Percentiles rank a stretch among this genome's conserved stretches.
Conservation (phyloP, 2,888 invertebrate species). For the Hedya salicella region DNA sequence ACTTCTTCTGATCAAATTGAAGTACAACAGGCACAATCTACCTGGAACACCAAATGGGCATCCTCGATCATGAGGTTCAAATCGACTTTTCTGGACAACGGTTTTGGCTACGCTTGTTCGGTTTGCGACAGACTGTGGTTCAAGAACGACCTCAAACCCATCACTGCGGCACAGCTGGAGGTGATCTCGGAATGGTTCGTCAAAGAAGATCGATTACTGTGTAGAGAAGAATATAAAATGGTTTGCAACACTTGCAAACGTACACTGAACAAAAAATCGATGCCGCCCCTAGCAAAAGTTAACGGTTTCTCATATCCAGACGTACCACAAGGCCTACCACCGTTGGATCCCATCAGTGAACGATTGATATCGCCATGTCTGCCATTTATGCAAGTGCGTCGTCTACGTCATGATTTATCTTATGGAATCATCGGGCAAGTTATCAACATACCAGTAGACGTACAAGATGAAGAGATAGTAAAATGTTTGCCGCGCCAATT, state of each 20-base stretch:
- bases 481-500: conserved; percentile 56
- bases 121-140: conserved; percentile 64
- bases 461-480: conserved; percentile 59
- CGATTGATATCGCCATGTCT: conserved; percentile 58
- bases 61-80: conserved; percentile 54
- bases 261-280: conserved; percentile 51
- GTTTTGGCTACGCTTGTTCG: conserved; percentile 57
- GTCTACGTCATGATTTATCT: conserved; percentile 55
- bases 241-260: conserved; percentile 54
- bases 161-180: conserved; percentile 56
- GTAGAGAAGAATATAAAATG: conserved; percentile 49
- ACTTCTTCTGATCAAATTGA: conserved; percentile 43
- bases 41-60: conserved; percentile 55
- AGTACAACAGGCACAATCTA: conserved; percentile 49
- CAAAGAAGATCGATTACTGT: conserved; percentile 49
- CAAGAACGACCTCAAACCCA: conserved; percentile 58
- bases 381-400: conserved; percentile 61
- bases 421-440: conserved; percentile 63
- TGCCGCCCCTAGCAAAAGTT: conserved; percentile 52
- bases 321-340: conserved; percentile 53
- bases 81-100: conserved; percentile 56
- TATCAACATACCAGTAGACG: conserved; percentile 63
- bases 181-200: conserved; percentile 54
- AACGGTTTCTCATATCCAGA: conserved; percentile 62
- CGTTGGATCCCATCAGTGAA: conserved; percentile 57